Percentiles rank a stretch among this genome's conserved stretches.
Conservation (phyloP, 2,113 vertebrate species). For the Harpagus bidentatus region DNA sequence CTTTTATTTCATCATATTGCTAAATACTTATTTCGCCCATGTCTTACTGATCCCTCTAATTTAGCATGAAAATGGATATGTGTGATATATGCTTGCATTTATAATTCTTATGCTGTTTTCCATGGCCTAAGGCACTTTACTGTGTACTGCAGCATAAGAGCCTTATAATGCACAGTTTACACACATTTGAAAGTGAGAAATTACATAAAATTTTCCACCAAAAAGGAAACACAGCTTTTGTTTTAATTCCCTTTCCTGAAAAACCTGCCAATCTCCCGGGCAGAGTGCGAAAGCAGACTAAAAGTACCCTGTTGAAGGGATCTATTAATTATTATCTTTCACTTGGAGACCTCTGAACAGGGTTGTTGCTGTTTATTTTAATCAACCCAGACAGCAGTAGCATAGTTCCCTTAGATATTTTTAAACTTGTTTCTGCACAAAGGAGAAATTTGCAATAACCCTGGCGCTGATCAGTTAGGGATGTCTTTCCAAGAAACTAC, state of each 20-base stretch:
- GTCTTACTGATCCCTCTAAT: neutral
- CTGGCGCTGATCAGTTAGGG: neutral
- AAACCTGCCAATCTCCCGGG: neutral
- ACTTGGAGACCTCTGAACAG: neutral
- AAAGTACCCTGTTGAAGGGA: neutral
- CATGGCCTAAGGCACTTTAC: neutral
- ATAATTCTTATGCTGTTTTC: neutral
- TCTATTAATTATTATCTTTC: neutral
- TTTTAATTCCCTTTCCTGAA: neutral
- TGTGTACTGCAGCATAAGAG: neutral
- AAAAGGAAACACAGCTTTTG: neutral
- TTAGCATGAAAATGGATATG: too few relatives aligned
- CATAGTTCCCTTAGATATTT: neutral
- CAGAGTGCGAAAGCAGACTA: neutral
- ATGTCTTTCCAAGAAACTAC: neutral
- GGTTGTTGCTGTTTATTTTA: neutral
- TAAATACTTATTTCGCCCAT: neutral
- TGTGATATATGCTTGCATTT: too few relatives aligned
- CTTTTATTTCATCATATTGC: neutral
- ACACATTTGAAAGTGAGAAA: neutral
- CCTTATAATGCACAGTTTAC: neutral
- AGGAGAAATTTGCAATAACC: neutral
- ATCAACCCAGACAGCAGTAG: neutral
- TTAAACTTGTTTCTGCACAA: neutral
- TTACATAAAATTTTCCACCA: neutral